Base-by-base conservation (phyloP, 2,797 vertebrate genomes). In the Gadopsis marmoratus region DNA sequence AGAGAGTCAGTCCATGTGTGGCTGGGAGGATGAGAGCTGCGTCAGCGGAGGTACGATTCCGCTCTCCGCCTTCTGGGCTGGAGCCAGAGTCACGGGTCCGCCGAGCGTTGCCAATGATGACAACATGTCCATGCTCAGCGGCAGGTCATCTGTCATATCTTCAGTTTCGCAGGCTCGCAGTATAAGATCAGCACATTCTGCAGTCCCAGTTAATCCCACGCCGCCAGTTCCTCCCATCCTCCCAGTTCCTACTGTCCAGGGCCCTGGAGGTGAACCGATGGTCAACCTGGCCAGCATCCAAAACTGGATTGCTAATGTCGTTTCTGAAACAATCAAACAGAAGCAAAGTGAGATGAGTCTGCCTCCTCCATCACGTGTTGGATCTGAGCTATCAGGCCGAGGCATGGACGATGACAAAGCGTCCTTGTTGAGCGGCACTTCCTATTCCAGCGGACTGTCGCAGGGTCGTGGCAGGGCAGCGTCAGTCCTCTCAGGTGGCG, bases 231-330 rank as follows among this genome's bases (percentile, higher is more conserved):
- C 94, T 7, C 92, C 94, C 29, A 82, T 93, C 19, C 72, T 94
- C 3, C 94, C 95, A 0, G 90, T 95, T 69, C 95, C 95, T 1
- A 90, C 90, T 1, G 88, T 97, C 16, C 90, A 91, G 4, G 94
- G 96, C 19, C 94, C 94, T 0, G 96, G 96, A 29, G 96, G 96
- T 0, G 96, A 97, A 70, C 95, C 96, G 11, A 95, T 96, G 76
- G 95, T 99, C 58, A 96, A 98, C 74, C 91, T 99, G 10, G 93
- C 96, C 48, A 96, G 95, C 79, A 99, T 99, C 88, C 98, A 99
- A 88, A 98, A 96, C 90, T 99, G 98, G 98, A 99, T 99, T 0
- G 95, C 97, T 39, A 97, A 92, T 0, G 97, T 99, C 0, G 98
- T 99, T 70, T 96, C 92, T 0, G 98, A 99, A 86, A 98, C 98